Base-by-base conservation (phyloP, 2,888 invertebrate genomes). In the Choristoneura rosaceana region DNA sequence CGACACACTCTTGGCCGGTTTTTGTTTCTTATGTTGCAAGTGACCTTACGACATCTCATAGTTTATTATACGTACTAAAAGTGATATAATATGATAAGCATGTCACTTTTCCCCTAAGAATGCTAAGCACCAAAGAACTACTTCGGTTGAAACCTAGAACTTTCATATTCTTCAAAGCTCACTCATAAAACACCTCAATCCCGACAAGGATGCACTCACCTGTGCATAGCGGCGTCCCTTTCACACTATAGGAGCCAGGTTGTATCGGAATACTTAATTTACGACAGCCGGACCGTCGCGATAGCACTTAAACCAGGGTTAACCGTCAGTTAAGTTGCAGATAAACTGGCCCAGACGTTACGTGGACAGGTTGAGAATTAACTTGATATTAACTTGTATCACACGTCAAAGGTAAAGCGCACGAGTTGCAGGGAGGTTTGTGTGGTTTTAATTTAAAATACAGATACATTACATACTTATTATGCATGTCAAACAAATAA, bases 241-340 rank as follows among this genome's bases (percentile, higher is more conserved):
- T 66, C 59, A 73, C 12, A 15, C 9, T 52, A 17, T 17, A 33
- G 65, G 41, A 66, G 65, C 55, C 50, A 50, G 50, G 47, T 64
- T 58, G 63, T 69, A 69, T 64, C 25, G 33, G 69, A 69, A 69
- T 69, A 64, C 60, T 14, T 69, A 73, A 73, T 73, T 73, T 73
- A 73, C 64, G 68, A 73, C 63, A 45, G 59, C 64, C 71, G 67
- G 71, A 67, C 71, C 64, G 52, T 25, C 52, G 43, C 15, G 41
- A 63, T 60, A 71, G 50, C 60, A 69, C 69, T 69, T 69, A 73
- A 73, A 73, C 69, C 73, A 73, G 60, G 64, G 73, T 60, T 64
- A 69, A 73, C 50, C 50, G 69, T 45, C 50, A 43, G 73, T 71
- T 68, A 41, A 63, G 62, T 62, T 71, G 67, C 0, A 71, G 62